These are phyloP conservation scores for Zalophus californianus DNA, from an alignment of 2,797 vertebrate species.

Conservation along the genomic window DNA sequence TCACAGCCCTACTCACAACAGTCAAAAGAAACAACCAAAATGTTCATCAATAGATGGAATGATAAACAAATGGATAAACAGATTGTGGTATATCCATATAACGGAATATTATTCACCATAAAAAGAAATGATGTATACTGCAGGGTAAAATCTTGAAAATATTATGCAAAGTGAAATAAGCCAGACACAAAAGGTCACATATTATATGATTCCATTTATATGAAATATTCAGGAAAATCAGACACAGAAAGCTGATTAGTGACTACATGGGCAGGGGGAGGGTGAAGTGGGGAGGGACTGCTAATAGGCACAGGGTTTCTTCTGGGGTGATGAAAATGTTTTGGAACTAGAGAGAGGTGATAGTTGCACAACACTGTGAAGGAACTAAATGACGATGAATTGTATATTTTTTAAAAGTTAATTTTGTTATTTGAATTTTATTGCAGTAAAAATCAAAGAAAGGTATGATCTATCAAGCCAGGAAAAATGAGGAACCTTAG, in stretches of 20 bases:
- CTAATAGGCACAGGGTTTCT: not conserved
- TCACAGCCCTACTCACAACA: not conserved
- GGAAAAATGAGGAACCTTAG: not conserved
- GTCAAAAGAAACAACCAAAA: not conserved
- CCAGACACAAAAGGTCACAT: not conserved
- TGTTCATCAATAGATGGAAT: not conserved
- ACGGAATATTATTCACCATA: not conserved
- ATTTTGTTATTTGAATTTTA: not conserved
- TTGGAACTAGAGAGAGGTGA: not conserved
- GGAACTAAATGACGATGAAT: not conserved
- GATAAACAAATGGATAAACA: not conserved
- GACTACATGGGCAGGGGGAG: not conserved
- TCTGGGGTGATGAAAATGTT: not conserved
- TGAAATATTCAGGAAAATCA: not conserved
- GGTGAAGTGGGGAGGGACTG: not conserved
- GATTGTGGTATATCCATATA: not conserved
- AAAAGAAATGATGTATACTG: not conserved
- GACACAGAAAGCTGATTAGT: not conserved
- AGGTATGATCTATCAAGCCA: not conserved
- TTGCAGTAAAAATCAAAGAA: not conserved
- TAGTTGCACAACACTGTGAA: not conserved
- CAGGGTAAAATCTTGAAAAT: not conserved
- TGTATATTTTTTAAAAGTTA: not conserved
- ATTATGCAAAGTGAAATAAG: not conserved
- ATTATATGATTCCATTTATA: not conserved